Base-by-base conservation (phyloP, 2,888 invertebrate genomes). In the Hedya salicella region DNA sequence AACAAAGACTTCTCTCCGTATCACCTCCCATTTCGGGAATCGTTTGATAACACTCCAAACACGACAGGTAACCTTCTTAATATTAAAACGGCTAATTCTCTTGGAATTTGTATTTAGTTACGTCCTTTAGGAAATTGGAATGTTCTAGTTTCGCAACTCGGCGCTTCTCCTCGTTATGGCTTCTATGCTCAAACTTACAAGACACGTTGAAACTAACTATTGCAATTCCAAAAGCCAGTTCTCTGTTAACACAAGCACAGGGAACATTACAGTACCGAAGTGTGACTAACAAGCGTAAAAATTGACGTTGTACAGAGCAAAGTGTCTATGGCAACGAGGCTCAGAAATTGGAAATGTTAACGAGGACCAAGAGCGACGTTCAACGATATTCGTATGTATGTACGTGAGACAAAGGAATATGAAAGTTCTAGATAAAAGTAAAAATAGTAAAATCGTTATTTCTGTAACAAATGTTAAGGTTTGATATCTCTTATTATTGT, bases 341-440 rank as follows among this genome's bases (percentile, higher is more conserved):
- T n/a, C n/a, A n/a, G n/a, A n/a, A n/a, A n/a, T n/a, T 30, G 56
- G 56, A 19, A 32, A 17, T 46, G n/a, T 46, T 57, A 57, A 57
- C 57, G 57, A 57, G 30, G 32, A 17, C 6, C 30, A 40, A 48
- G 13, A n/a, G n/a, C 36, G 36, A n/a, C 9, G 1, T 16, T 42
- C 32, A 57, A 46, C 44, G 44, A 17, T 19, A 11, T 17, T 36
- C 11, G 14, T 44, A 17, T 17, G 32, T 6, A 4, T 6, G 16
- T n/a, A n/a, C 14, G 42, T 25, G 14, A 13, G n/a, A 9, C 30
- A 11, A 52, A 52, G 36, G 11, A 17, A 17, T 9, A 3, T 36
- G 6, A 9, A 11, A 36, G 9, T 44, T 44, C 11, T 17, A 13
- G 17, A 2, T 17, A 16, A 2, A 44, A 8, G 9, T 17, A 44